Evolutionary conservation across 2,113 vertebrate species (phyloP).

Genomic region (Muntiacus muntjak): DNA sequence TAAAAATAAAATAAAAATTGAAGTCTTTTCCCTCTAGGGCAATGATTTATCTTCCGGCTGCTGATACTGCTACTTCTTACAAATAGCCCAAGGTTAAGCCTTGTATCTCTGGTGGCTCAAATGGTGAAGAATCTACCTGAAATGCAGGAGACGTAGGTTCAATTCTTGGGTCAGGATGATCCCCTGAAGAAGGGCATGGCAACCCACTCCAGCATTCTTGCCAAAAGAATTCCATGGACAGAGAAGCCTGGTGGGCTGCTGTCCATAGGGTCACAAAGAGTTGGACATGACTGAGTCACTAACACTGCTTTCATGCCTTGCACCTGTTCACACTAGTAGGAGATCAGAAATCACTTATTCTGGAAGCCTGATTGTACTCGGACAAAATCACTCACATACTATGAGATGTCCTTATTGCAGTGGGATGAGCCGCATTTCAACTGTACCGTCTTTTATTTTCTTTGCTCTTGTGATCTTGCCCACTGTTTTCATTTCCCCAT

Average conservation of each 20-base stretch:
- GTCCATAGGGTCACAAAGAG: neutral
- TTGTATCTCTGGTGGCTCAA: neutral
- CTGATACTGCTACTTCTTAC: neutral
- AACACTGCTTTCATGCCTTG: neutral
- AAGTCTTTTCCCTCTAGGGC: neutral
- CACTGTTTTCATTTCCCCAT: slow-evolving; percentile 4
- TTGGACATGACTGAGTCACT: neutral
- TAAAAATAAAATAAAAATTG: neutral
- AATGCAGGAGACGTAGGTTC: neutral
- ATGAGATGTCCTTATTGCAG: neutral
- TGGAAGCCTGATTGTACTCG: neutral
- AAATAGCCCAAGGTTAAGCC: neutral
- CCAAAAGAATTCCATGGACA: neutral
- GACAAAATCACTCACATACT: neutral
- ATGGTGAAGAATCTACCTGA: neutral
- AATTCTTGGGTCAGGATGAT: neutral
- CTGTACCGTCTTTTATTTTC: neutral
- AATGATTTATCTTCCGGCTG: neutral
- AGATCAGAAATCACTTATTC: neutral
- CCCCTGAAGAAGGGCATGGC: neutral
- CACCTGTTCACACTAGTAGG: neutral
- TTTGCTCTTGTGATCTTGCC: neutral
- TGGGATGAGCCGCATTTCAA: neutral
- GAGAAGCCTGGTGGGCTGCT: neutral
- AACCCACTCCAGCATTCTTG: neutral